phyloP scores from a whole-genome alignment of 2,888 invertebrate species.

The Coleophora deauratella region DNA sequence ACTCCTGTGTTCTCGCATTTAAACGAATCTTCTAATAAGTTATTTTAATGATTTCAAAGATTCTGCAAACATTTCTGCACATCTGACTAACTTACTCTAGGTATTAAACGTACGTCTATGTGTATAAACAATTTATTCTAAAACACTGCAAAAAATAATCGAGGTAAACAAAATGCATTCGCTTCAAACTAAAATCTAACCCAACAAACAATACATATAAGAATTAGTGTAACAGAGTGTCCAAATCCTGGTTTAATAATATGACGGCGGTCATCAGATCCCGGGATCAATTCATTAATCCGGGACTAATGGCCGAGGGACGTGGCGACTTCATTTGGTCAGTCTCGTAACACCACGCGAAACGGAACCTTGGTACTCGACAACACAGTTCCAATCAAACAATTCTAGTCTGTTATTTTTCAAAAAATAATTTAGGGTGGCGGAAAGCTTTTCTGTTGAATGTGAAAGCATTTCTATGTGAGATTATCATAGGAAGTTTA shows the following conservation, averaged over 20 bases:
- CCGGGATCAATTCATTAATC: constrained; percentile 63
- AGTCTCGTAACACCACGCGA: background rate
- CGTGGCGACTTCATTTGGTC: constrained; percentile 25
- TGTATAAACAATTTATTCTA: too few relatives aligned
- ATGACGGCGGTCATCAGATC: constrained; percentile 66
- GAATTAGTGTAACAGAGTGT: constrained; percentile 54
- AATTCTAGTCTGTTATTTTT: constrained; percentile 17
- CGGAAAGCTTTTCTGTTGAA: constrained; percentile 38
- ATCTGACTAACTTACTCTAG: too few relatives aligned
- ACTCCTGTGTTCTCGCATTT: too few relatives aligned
- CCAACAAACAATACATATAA: constrained; percentile 44
- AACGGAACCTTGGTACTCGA: constrained; percentile 4
- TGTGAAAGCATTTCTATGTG: constrained; percentile 71
- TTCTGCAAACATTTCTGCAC: too few relatives aligned
- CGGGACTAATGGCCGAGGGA: constrained; percentile 62
- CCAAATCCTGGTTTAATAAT: constrained; percentile 63
- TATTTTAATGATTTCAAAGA: too few relatives aligned
- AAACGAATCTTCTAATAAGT: too few relatives aligned
- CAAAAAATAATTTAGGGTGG: constrained; percentile 53
- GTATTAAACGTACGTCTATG: too few relatives aligned
- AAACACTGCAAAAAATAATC: too few relatives aligned
- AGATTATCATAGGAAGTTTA: constrained; percentile 64
- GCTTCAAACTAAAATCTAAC: constrained; percentile 1
- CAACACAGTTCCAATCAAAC: constrained; percentile 24
- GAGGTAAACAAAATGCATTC: too few relatives aligned